Percentiles rank a stretch among this genome's conserved stretches.
These are phyloP conservation scores for Lipotes vexillifer DNA, from an alignment of 2,113 vertebrate genomes.

Conservation along the genomic window DNA sequence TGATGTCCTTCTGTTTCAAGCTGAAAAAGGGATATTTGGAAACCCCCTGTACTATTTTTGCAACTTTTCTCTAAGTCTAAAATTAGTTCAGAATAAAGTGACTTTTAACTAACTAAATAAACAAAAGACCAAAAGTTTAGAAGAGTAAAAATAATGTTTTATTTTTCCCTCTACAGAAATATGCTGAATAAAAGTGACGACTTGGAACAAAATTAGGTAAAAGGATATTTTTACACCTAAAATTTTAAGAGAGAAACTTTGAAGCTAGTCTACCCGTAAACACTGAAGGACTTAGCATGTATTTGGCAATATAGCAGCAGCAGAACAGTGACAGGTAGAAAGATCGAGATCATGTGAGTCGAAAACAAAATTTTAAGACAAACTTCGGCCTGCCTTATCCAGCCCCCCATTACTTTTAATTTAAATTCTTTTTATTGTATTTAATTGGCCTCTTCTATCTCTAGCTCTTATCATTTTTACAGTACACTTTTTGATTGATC, in stretches of 20 bases:
- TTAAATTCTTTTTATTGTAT: background rate
- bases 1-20: background rate
- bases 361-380: background rate
- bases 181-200: background rate
- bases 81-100: conserved; percentile 13
- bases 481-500: background rate
- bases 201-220: background rate
- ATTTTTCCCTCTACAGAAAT: background rate
- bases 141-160: background rate
- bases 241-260: background rate
- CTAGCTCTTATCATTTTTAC: background rate
- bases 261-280: background rate
- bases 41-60: background rate
- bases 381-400: background rate
- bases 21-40: background rate
- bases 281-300: background rate
- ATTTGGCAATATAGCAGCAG: background rate
- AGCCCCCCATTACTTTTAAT: background rate
- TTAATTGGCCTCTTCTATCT: background rate
- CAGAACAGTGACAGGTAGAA: background rate
- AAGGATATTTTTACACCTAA: background rate
- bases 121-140: background rate
- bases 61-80: background rate
- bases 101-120: background rate
- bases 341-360: background rate